These are phyloP conservation scores for Metalampra italica DNA, from an alignment of 2,888 invertebrate genomes.

Conservation along the genomic window DNA sequence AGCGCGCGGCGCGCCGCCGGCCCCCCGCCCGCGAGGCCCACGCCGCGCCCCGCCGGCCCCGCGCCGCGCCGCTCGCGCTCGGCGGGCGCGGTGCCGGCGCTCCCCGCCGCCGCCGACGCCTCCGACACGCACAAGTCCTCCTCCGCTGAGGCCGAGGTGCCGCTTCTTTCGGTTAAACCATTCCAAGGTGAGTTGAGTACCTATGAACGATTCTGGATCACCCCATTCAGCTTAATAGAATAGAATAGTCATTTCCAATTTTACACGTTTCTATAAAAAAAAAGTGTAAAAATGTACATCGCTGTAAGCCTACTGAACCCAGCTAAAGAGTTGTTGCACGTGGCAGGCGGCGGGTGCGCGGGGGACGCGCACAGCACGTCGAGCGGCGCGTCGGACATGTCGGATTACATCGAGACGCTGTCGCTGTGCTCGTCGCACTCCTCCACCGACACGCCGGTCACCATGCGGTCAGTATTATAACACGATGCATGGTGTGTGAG, in stretches of 20 bases:
- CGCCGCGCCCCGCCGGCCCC: conserved; percentile 47
- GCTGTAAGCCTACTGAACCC: background rate
- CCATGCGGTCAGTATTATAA: conserved; percentile 71
- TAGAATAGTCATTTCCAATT: no score
- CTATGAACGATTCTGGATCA: background rate
- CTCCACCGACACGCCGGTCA: conserved; percentile 85
- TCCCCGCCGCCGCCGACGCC: conserved; percentile 73
- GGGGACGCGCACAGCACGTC: conserved; percentile 84
- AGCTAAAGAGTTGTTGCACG: no score
- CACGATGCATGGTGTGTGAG: background rate
- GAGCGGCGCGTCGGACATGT: conserved; percentile 92
- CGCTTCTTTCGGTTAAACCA: conserved; percentile 80
- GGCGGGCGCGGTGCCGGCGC: conserved; percentile 81
- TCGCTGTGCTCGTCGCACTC: conserved; percentile 90
- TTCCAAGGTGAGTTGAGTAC: conserved; percentile 66
- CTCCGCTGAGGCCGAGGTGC: conserved; percentile 87
- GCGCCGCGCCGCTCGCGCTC: conserved; percentile 56
- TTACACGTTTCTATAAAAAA: no score
- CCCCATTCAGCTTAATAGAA: no score
- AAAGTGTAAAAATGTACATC: no score
- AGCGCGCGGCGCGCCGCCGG: conserved; percentile 61
- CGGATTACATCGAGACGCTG: conserved; percentile 91
- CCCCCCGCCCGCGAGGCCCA: conserved; percentile 47
- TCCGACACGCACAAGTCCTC: conserved; percentile 82
- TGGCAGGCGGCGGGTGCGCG: background rate